These are phyloP conservation scores for Naja naja DNA, from an alignment of 2,113 vertebrate genomes.

Conservation along the genomic window DNA sequence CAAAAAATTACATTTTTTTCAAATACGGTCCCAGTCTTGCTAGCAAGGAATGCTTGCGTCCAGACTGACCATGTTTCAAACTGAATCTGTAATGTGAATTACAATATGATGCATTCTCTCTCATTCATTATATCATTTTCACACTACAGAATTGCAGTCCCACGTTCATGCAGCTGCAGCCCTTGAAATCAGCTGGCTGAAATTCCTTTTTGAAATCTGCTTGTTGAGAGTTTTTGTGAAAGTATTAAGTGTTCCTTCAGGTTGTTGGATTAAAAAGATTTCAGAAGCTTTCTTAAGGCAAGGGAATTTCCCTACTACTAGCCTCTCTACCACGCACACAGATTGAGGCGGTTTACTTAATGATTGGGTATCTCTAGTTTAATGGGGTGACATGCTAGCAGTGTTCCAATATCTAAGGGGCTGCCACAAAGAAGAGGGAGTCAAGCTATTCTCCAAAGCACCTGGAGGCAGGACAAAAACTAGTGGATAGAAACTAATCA, in stretches of 20 bases:
- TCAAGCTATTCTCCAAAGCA: too few species aligned
- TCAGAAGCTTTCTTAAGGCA: background rate
- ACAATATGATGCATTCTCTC: background rate
- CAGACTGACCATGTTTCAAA: background rate
- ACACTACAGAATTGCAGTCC: background rate
- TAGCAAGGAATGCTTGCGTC: background rate
- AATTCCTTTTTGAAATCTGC: background rate
- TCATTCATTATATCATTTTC: background rate
- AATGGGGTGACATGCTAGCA: too few species aligned
- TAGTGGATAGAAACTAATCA: too few species aligned
- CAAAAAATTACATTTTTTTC: background rate
- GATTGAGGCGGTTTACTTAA: background rate
- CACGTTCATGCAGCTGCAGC: background rate
- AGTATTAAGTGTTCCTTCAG: background rate
- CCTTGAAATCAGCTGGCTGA: background rate
- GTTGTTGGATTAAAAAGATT: background rate
- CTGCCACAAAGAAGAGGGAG: too few species aligned
- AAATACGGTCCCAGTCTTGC: background rate
- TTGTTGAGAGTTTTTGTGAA: background rate
- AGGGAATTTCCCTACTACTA: background rate
- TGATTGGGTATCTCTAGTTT: background rate
- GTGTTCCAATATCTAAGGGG: too few species aligned
- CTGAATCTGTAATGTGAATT: background rate
- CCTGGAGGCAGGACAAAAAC: too few species aligned
- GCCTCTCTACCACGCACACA: background rate